A percentile compares a stretch with the other conserved stretches of the same genome.
These are phyloP conservation scores for Coleophora flavipennella DNA, from an alignment of 2,888 invertebrate genomes.

Conservation along the genomic window DNA sequence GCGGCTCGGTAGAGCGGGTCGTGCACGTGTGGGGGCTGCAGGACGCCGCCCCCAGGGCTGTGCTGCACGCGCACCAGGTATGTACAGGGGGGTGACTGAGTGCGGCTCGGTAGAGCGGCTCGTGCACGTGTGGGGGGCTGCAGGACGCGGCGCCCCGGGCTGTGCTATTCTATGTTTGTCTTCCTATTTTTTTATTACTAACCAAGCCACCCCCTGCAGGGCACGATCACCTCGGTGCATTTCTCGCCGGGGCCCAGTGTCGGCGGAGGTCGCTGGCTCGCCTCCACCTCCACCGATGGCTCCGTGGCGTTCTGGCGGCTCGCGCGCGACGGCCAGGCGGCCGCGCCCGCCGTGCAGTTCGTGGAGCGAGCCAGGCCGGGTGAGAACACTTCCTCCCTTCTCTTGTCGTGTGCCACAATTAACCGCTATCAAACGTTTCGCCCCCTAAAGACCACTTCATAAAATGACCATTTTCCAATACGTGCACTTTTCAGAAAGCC, in stretches of 20 bases:
- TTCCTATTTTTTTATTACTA: too few relatives aligned
- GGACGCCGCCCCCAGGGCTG: constrained; percentile 67
- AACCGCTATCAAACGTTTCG: too few relatives aligned
- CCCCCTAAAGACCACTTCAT: too few relatives aligned
- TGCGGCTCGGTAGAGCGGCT: constrained; percentile 94
- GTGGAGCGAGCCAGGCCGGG: constrained; percentile 89
- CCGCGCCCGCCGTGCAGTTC: constrained; percentile 88
- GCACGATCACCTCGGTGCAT: constrained; percentile 76
- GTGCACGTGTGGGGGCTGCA: constrained; percentile 92
- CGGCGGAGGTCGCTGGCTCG: constrained; percentile 86
- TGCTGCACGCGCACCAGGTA: constrained; percentile 54
- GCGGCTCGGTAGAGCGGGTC: constrained; percentile 88
- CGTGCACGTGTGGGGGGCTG: constrained; percentile 92
- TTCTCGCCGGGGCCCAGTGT: constrained; percentile 88
- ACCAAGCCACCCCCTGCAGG: constrained; percentile 18
- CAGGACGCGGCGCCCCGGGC: constrained; percentile 70
- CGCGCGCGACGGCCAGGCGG: constrained; percentile 51
- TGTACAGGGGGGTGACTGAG: constrained; percentile 87
- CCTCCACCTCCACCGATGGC: constrained; percentile 96
- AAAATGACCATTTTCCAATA: too few relatives aligned
- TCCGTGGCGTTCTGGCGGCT: constrained; percentile 97
- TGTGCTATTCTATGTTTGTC: constrained; percentile 9
- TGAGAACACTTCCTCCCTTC: too few relatives aligned
- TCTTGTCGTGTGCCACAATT: too few relatives aligned
- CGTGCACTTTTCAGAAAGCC: too few relatives aligned